Evolutionary conservation across 2,113 vertebrate species (phyloP).

Genomic region (Lutjanus erythropterus): DNA sequence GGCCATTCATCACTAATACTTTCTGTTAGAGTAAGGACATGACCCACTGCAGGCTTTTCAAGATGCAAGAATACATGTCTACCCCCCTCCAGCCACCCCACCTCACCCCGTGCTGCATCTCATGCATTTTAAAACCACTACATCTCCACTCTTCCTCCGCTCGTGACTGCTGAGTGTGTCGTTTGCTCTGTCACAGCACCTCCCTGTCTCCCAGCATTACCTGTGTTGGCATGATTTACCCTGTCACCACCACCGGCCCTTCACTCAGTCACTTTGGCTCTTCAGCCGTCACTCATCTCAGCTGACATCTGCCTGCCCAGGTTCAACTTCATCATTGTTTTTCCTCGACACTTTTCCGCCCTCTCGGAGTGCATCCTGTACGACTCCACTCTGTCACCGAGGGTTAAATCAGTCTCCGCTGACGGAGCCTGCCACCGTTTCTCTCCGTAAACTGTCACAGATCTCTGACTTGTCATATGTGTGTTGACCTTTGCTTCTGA

Average conservation of each 20-base stretch:
- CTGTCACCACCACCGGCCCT: constrained; percentile 44
- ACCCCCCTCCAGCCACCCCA: constrained; percentile 73
- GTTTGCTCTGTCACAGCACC: constrained; percentile 61
- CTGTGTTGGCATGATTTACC: constrained; percentile 35
- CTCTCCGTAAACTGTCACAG: constrained; percentile 15
- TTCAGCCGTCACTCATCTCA: constrained; percentile 58
- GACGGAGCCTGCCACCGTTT: constrained; percentile 19
- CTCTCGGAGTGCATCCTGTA: neutral
- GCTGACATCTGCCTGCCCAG: constrained; percentile 58
- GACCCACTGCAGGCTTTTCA: constrained; percentile 38
- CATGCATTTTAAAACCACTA: constrained; percentile 73
- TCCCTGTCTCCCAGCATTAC: constrained; percentile 53
- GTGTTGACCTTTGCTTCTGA: constrained; percentile 42
- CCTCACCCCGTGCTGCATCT: constrained; percentile 63
- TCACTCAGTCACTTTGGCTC: constrained; percentile 32
- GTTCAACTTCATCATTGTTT: constrained; percentile 18
- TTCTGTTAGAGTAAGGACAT: constrained; percentile 19
- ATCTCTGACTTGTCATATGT: constrained; percentile 42
- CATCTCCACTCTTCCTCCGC: constrained; percentile 77
- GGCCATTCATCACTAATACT: constrained; percentile 33
- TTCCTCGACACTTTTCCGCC: neutral
- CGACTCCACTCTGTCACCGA: constrained; percentile 31
- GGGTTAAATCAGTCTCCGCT: constrained; percentile 34
- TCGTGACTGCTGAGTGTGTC: constrained; percentile 66
- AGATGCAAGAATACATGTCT: constrained; percentile 22